Base-by-base conservation (phyloP, 2,797 vertebrate genomes). In the Gobio occitaniae region DNA sequence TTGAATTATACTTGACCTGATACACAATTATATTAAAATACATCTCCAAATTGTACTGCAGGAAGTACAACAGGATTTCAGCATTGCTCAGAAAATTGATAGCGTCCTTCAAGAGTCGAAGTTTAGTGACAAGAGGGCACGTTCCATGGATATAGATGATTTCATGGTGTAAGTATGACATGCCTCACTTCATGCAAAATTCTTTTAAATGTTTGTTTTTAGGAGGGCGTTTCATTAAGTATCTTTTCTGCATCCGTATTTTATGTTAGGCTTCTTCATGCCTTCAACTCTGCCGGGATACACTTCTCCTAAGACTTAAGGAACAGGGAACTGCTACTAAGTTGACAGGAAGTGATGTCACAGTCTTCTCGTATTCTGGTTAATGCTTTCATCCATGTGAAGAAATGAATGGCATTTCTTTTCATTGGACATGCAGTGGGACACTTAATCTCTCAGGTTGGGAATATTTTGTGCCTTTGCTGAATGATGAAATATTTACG, bases 131-230 rank as follows among this genome's bases (percentile, higher is more conserved):
- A 99, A 99, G 92, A 95, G 97, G 90, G 97, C 98, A 72, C 93
- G 98, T 54, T 94, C 97, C 78, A 99, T 99, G 98, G 98, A 99
- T 91, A 98, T 98, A 36, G 98, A 99, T 90, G 97, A 99, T 89
- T 99, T 99, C 89, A 98, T 99, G 94, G 95, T 97, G 98, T 99
- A 96, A 95, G 92, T 90, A 56, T 54, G 83, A 13, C 65, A 17
- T 2, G 0, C 2, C 7, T 29, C 32, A 21, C 11, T 38, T 36
- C 16, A 52, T 12, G 19, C n/a, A 54, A 38, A 61, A 68, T 29
- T 19, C 21, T 38, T 65, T 38, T 80, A 4, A 41, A n/a, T 74
- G 25, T 68, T 15, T 48, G 0, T 9, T 50, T 17, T 52, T 52
- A 11, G 4, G 10, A 19, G 21, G 36, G 9, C 5, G 15, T 44